phyloP scores from a whole-genome alignment of 2,797 vertebrate species.

The Pangasius krempfi region DNA sequence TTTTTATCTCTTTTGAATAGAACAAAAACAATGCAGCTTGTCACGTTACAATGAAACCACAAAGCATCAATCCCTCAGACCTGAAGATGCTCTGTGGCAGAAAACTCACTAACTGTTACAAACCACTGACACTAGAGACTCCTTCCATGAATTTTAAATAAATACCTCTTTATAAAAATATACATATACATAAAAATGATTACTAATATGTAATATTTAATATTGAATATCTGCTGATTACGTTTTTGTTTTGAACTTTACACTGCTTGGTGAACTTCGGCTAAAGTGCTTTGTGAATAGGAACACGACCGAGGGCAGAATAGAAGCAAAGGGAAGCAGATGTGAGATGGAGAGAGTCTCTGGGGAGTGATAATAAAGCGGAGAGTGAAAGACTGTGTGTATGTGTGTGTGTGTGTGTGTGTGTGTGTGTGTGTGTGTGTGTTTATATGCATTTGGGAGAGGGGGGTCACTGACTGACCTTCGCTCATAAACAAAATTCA shows the following conservation, averaged over 20 bases:
- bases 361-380: background rate
- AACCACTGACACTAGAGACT: background rate
- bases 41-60: background rate
- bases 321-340: slow-evolving; percentile 40
- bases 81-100: background rate
- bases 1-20: too few species aligned
- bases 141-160: background rate
- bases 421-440: background rate
- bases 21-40: too few species aligned
- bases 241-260: background rate
- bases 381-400: background rate
- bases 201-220: background rate
- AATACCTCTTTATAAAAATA: background rate
- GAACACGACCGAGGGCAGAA: slow-evolving; percentile 11
- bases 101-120: background rate
- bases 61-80: background rate
- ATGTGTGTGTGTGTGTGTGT: slow-evolving; percentile 18
- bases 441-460: slow-evolving; percentile 53
- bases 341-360: slow-evolving; percentile 24
- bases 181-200: background rate
- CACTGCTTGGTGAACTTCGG: background rate
- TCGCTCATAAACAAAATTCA: slow-evolving; percentile 65
- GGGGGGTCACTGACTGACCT: slow-evolving; percentile 67
- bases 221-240: background rate
- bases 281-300: background rate